phyloP scores from a whole-genome alignment of 2,888 invertebrate species.

The Drosophila merina region DNA sequence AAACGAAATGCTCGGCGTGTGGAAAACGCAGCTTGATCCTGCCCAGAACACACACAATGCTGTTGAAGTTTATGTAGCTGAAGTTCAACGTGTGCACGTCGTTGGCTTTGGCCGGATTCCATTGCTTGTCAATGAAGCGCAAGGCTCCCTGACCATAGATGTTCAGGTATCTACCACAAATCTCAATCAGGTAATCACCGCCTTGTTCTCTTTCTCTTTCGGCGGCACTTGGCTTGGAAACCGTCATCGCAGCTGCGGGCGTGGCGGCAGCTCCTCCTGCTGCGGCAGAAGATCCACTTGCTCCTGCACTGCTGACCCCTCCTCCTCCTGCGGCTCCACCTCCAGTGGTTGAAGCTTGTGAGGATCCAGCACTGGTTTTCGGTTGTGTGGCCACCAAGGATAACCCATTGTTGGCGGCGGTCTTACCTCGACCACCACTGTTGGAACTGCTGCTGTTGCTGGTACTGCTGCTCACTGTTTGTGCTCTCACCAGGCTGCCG shows the following conservation, averaged over 20 bases:
- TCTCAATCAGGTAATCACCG: slow-evolving; percentile 95
- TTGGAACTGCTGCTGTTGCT: slow-evolving; percentile 61
- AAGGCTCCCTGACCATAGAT: slow-evolving; percentile 95
- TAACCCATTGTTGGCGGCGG: slow-evolving; percentile 44
- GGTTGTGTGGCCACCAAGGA: slow-evolving; percentile 57
- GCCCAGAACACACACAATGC: slow-evolving; percentile 89
- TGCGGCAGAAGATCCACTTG: background rate
- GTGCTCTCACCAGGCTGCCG: slow-evolving; percentile 81
- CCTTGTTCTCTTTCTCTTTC: slow-evolving; percentile 85
- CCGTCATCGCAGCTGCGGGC: slow-evolving; percentile 58
- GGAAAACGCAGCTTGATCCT: slow-evolving; percentile 92
- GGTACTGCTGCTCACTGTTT: slow-evolving; percentile 76
- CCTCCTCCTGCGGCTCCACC: background rate
- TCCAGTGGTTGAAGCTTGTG: slow-evolving; percentile 18
- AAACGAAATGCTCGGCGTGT: slow-evolving; percentile 91
- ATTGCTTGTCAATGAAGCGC: slow-evolving; percentile 91
- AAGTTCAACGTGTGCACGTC: slow-evolving; percentile 93
- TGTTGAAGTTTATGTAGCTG: slow-evolving; percentile 94
- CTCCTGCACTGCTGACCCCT: slow-evolving; percentile 1
- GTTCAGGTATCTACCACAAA: slow-evolving; percentile 92
- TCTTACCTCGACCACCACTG: slow-evolving; percentile 54
- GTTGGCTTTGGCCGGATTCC: slow-evolving; percentile 91
- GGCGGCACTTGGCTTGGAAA: slow-evolving; percentile 66
- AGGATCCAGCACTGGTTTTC: slow-evolving; percentile 24
- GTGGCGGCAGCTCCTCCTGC: slow-evolving; percentile 26